Evolutionary conservation across 1,140 invertebrate species (phyloP), one percentile per base, ranked within the genome.

Genomic region (Euura lappo): DNA sequence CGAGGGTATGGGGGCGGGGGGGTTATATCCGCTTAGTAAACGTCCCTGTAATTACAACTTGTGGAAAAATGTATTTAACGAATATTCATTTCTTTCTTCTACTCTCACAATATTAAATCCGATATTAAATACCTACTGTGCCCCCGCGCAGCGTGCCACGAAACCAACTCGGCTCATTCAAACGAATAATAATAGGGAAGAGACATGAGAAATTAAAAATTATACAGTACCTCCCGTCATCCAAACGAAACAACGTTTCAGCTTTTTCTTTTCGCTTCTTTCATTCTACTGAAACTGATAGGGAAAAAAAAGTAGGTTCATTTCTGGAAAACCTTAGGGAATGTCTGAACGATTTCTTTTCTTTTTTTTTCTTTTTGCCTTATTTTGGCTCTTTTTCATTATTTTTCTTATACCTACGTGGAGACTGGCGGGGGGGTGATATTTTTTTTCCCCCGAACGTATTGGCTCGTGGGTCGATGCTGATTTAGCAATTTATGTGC

Each of bases 11-110:
- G n/a, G n/a, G 28, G 60, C 67, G 75, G 70, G 79, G 76, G 78
- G 78, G 45, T n/a, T 60, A 60, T 60, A 86, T 87, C 85, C 83
- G 81, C 84, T 85, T 86, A 86, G 77, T 79, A 81, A 77, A 84
- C 28, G 28, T 28, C 28, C 28, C 28, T 85, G 85, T 86, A 87
- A 87, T 87, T 86, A 87, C 28, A 87, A 85, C 85, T 84, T 80
- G 28, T 28, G 81, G 79, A 83, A 86, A 87, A 83, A 82, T 82
- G 79, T 80, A 78, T 84, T 80, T 83, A 83, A 85, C 84, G 81
- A 85, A 85, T 85, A 82, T 85, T 84, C 83, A 84, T 82, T 83
- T 78, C 80, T 81, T 69, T 76, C 78, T 77, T 79, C 28, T 28
- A 28, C 28, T 28, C 28, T 28, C 28, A 28, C 28, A 28, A 28